Evolutionary conservation across 2,888 invertebrate species (phyloP), one percentile per base, ranked within the genome.

Genomic region (Drosophila villosipedis): DNA sequence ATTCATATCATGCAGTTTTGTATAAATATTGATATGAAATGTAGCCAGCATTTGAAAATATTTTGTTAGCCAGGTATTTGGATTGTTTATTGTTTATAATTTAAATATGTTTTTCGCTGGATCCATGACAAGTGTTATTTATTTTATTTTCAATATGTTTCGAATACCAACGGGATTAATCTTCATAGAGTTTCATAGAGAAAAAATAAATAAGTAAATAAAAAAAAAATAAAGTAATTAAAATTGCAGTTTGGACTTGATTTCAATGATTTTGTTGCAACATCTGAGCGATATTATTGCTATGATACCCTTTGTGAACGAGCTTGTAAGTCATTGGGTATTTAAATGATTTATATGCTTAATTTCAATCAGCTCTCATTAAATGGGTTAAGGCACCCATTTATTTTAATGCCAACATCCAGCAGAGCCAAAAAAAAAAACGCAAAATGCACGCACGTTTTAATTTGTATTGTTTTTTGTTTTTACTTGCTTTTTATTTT

Each of bases 361-460:
- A 57, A 78, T 66, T 80, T 73, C 80, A 78, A 73, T 84, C 70
- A 70, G 69, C 54, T 82, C 66, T 68, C 72, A 82, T 75, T 67
- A 68, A 65, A 82, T 65, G 73, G 78, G 79, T 70, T 81, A 78
- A 79, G 78, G 80, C 69, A 74, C 53, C 68, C 73, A 80, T 68
- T 78, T 65, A 68, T 74, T 68, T 68, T 47, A 62, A 70, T 67
- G 67, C 61, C 64, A 80, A 70, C 55, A 50, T 33, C 28, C 19
- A 60, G 49, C 25, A 7, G 49, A 52, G 49, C 6, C 5, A 25
- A 14, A 47, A 10, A 54, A 2, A 16, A 16, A 22, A 22, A 47
- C 31, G 0, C 5, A 73, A 41, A 68, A 37, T 70, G 68, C 78
- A 74, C 75, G 78, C 68, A 75, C 58, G 54, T 65, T 73, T 78